Evolutionary conservation across 2,113 vertebrate species (phyloP).

Genomic region (Serilophus lunatus): DNA sequence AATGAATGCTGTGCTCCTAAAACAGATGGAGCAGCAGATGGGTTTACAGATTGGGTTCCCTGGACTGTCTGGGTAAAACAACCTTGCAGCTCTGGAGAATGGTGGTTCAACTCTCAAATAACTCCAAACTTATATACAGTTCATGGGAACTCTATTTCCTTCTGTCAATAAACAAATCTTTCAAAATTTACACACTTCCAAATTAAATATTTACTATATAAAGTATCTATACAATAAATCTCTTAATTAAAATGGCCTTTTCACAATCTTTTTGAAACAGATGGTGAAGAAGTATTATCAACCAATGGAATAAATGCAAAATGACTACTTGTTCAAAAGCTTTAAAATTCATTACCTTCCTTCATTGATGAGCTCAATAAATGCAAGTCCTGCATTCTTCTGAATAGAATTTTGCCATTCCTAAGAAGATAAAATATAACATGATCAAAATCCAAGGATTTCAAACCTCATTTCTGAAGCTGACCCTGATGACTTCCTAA

Average conservation of each 20-base stretch:
- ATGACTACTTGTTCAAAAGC: conserved; percentile 50
- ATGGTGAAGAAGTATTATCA: conserved; percentile 53
- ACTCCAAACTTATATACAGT: neutral
- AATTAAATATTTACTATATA: neutral
- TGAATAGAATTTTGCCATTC: conserved; percentile 99
- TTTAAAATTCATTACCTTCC: conserved; percentile 87
- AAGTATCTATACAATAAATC: neutral
- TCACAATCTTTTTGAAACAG: conserved; percentile 51
- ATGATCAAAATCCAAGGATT: conserved; percentile 44
- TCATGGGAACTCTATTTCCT: neutral
- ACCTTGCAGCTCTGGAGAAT: conserved; percentile 44
- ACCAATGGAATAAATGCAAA: conserved; percentile 56
- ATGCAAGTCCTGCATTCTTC: conserved; percentile 97
- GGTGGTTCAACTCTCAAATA: conserved; percentile 55
- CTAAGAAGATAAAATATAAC: conserved; percentile 77
- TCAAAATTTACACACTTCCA: conserved; percentile 5
- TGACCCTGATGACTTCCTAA: neutral
- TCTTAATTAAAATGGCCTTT: conserved; percentile 37
- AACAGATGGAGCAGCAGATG: conserved; percentile 94
- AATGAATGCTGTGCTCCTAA: conserved; percentile 1
- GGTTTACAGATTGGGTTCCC: conserved; percentile 75
- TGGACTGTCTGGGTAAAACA: conserved; percentile 72
- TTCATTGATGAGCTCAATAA: conserved; percentile 99
- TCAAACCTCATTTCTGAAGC: conserved; percentile 14
- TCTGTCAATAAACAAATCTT: neutral